Evolutionary conservation across 2,888 invertebrate species (phyloP).

Genomic region (Pyrgus malvae): DNA sequence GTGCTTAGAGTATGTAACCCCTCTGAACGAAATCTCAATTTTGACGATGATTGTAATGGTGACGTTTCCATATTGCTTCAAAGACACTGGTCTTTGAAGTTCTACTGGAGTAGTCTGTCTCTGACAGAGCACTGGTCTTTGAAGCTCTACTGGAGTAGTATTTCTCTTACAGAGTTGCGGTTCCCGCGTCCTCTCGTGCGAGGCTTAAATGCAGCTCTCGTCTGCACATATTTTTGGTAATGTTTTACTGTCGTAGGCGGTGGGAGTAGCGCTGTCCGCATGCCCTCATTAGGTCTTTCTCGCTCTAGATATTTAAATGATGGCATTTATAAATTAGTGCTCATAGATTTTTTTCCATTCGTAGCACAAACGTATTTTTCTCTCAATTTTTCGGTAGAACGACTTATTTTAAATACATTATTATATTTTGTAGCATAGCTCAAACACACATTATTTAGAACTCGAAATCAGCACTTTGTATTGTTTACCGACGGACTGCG

Average conservation of each 20-base stretch:
- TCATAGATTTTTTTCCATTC: conserved; percentile 62
- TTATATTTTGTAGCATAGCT: conserved; percentile 58
- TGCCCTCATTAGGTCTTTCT: conserved; percentile 41
- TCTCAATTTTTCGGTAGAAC: conserved; percentile 56
- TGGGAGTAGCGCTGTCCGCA: conserved; percentile 38
- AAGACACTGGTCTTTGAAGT: too few relatives aligned
- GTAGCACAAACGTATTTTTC: conserved; percentile 62
- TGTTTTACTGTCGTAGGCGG: conserved; percentile 51
- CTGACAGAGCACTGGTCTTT: too few relatives aligned
- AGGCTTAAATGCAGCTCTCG: conserved; percentile 53
- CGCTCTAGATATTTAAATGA: conserved; percentile 57
- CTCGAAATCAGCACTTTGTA: conserved; percentile 47
- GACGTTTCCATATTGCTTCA: too few relatives aligned
- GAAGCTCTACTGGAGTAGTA: too few relatives aligned
- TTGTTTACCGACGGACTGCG: conserved; percentile 51
- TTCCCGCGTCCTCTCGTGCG: not conserved
- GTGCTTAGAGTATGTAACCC: too few relatives aligned
- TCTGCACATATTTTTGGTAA: conserved; percentile 77
- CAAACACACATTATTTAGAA: conserved; percentile 52
- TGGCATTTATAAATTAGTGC: conserved; percentile 68
- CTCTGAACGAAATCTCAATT: too few relatives aligned
- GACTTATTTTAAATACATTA: conserved; percentile 42
- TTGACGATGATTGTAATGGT: too few relatives aligned
- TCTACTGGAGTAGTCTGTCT: too few relatives aligned
- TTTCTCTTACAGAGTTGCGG: not conserved